Conservation (phyloP, 2,888 invertebrate species). For the Myopa tessellatipennis region DNA sequence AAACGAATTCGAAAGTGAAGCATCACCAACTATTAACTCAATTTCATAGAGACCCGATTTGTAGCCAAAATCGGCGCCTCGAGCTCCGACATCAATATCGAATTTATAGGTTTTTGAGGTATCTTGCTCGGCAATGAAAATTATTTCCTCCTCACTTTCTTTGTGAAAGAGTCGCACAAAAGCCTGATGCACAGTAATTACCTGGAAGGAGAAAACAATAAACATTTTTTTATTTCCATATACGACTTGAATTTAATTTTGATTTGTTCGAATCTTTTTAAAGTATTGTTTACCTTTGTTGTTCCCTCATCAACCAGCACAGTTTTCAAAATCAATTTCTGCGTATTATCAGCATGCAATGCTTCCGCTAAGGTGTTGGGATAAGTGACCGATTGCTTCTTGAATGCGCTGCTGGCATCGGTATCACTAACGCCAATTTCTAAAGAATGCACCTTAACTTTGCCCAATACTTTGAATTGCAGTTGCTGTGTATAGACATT, state of each 20-base stretch:
- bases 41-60: constrained; percentile 84
- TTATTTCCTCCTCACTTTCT: constrained; percentile 81
- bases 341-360: constrained; percentile 88
- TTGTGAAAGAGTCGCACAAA: constrained; percentile 83
- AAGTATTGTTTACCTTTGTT: constrained; percentile 68
- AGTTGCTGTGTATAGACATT: constrained; percentile 72
- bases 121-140: constrained; percentile 94
- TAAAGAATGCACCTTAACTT: constrained; percentile 79
- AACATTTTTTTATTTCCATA: background rate
- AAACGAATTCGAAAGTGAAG: constrained; percentile 88
- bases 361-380: constrained; percentile 78
- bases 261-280: background rate
- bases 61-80: constrained; percentile 82
- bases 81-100: constrained; percentile 87
- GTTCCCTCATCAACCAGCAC: constrained; percentile 78
- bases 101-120: constrained; percentile 83
- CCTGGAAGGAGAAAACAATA: constrained; percentile 38
- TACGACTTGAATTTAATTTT: background rate
- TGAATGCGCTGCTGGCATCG: constrained; percentile 87
- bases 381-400: constrained; percentile 78
- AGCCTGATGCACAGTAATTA: constrained; percentile 85
- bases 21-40: constrained; percentile 90
- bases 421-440: constrained; percentile 91
- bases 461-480: constrained; percentile 79
- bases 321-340: constrained; percentile 87